Percentiles rank a stretch among this genome's conserved stretches.
Evolutionary conservation across 1,140 invertebrate genomes (phyloP).

Genomic region (Zaprionus kolodkinae): DNA sequence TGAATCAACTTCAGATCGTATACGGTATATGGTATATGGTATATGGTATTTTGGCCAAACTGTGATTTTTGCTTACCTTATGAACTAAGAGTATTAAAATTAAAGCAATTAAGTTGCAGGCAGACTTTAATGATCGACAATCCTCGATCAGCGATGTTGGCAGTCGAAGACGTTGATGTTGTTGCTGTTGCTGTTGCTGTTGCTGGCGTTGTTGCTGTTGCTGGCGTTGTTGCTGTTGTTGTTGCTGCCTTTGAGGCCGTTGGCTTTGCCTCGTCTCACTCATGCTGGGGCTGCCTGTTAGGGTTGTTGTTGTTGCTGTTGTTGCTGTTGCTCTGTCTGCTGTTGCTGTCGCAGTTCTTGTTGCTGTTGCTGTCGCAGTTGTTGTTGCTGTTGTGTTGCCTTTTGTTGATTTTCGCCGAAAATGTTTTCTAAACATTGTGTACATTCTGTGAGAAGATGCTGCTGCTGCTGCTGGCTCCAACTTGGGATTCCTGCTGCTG

Average conservation of each 20-base stretch:
- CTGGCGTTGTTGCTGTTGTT: constrained; percentile 14
- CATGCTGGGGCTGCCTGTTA: constrained; percentile 70
- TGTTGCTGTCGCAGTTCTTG: constrained; percentile 29
- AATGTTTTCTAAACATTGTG: constrained; percentile 84
- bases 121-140: constrained; percentile 81
- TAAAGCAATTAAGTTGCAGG: constrained; percentile 83
- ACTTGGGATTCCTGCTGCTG: neutral
- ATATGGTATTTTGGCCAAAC: constrained; percentile 33
- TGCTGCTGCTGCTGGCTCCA: constrained; percentile 25
- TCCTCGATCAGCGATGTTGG: constrained; percentile 61
- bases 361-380: constrained; percentile 24
- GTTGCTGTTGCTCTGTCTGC: constrained; percentile 5
- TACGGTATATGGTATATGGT: neutral
- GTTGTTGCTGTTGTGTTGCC: constrained; percentile 32
- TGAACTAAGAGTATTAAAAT: constrained; percentile 82
- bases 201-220: constrained; percentile 31
- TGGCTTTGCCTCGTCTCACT: constrained; percentile 59
- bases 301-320: constrained; percentile 18
- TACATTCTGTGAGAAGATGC: constrained; percentile 66
- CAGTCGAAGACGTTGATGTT: neutral
- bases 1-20: constrained; percentile 6
- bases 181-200: constrained; percentile 34
- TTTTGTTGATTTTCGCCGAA: constrained; percentile 80
- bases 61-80: constrained; percentile 65
- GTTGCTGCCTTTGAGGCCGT: constrained; percentile 45